These are phyloP conservation scores for Sphyrna mokarran DNA, from an alignment of 2,113 vertebrate genomes.

Conservation along the genomic window DNA sequence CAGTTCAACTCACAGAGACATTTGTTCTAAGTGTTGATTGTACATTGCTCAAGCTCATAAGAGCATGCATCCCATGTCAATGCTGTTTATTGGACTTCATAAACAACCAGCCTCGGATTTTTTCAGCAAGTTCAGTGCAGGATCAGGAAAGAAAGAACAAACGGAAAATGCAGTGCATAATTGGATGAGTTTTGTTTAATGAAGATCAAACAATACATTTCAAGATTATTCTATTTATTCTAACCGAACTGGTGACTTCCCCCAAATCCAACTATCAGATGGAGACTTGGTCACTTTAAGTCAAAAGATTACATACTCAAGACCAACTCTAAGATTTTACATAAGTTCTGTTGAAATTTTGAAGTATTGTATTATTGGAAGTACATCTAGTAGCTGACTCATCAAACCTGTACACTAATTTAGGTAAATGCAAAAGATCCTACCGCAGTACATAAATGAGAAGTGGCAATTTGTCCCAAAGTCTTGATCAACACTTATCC, in stretches of 20 bases:
- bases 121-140: neutral
- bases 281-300: neutral
- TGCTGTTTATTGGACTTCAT: neutral
- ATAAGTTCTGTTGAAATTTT: neutral
- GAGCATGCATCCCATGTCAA: neutral
- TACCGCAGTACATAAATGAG: neutral
- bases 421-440: neutral
- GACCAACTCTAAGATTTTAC: neutral
- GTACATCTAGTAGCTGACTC: neutral
- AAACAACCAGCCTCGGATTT: neutral
- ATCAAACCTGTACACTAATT: neutral
- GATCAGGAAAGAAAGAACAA: neutral
- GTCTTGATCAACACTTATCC: neutral
- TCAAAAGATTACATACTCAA: neutral
- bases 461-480: neutral
- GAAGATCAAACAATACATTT: neutral
- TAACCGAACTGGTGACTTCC: neutral
- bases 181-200: neutral
- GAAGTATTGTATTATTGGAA: neutral
- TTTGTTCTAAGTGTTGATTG: neutral
- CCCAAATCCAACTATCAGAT: neutral
- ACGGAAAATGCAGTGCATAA: neutral
- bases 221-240: neutral
- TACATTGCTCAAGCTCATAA: neutral
- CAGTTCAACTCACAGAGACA: neutral